Evolutionary conservation across 1,140 invertebrate species (phyloP), one percentile per base, ranked within the genome.

Genomic region (Parapsyche elsis): DNA sequence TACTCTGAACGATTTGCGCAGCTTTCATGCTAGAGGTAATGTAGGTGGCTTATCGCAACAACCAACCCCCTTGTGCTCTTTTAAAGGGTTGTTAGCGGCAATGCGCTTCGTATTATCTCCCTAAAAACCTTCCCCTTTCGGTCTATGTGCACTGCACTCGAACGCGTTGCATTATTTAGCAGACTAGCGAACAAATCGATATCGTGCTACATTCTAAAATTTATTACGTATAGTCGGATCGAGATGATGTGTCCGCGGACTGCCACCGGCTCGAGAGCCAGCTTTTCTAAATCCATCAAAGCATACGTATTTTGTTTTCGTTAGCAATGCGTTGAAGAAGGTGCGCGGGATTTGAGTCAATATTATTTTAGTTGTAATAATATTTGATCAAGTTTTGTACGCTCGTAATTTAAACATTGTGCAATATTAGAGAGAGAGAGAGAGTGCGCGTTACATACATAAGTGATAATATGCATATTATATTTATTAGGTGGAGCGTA

Each of bases 91-190:
- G 70, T 26, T 71, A 71, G 26, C 9, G 24, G 70, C 26, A 71
- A 70, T 70, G 70, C 70, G 26, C 23, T 71, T 71, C 70, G 64
- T 4, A 70, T 70, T 70, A 70, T 70, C 4, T 70, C 64, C 24
- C 64, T 23, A 38, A 38, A 16, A 57, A 16, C 30, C 30, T 38
- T 38, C 30, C 30, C 30, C 30, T 38, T 38, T 53, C 49, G 49
- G 49, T 53, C 12, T 16, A 10, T 53, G 12, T 53, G 16, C 49
- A 53, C 16, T 53, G 16, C 10, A 53, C 10, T 53, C 49, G 49
- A 53, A 53, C 49, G 16, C 49, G 2, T 53, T 53, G 49, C 49
- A 14, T 14, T 14, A 53, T 53, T 53, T 53, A 53, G 49, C 12
- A 53, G 16, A 14, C 2, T 2, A 53, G 16, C 49, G 7, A 7